Base-by-base conservation (phyloP, 2,888 invertebrate species). In the Corbicula japonica region DNA sequence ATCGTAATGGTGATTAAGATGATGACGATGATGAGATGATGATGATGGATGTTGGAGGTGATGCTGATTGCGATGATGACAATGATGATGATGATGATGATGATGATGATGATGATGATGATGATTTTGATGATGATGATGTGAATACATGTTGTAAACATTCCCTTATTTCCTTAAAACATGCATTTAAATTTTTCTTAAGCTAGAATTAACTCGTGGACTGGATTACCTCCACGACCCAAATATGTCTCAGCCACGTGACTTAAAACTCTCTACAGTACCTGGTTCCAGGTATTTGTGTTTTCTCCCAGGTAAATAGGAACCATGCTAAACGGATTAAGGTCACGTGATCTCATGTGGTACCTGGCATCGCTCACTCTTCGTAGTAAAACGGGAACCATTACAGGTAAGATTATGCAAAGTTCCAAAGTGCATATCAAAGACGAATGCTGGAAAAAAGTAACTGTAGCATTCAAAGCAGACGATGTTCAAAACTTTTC, bases 161-260 rank as follows among this genome's bases (percentile, higher is more conserved):
- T n/a, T n/a, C n/a, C n/a, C n/a, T n/a, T n/a, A n/a, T n/a, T n/a
- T n/a, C n/a, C n/a, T n/a, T n/a, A n/a, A n/a, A n/a, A n/a, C n/a
- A n/a, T n/a, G n/a, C n/a, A n/a, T n/a, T n/a, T n/a, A n/a, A n/a
- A n/a, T n/a, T n/a, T n/a, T n/a, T n/a, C n/a, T n/a, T n/a, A n/a
- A n/a, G n/a, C n/a, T n/a, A n/a, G n/a, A n/a, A n/a, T n/a, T n/a
- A n/a, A n/a, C n/a, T n/a, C n/a, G n/a, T n/a, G n/a, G n/a, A 54
- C 30, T 48, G 63, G 75, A 75, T 75, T 63, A 75, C 69, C 75
- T 32, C 48, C 32, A 52, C 41, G 62, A 44, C 56, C 75, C 75
- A 75, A 62, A 75, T 75, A 69, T 75, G 75, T 56, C 41, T 52
- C 41, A 56, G 54, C 61, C 75, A 75, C 69, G 75, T 75, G 75